Evolutionary conservation across 2,888 invertebrate genomes (phyloP).

Genomic region (Lacanobia oleracea): DNA sequence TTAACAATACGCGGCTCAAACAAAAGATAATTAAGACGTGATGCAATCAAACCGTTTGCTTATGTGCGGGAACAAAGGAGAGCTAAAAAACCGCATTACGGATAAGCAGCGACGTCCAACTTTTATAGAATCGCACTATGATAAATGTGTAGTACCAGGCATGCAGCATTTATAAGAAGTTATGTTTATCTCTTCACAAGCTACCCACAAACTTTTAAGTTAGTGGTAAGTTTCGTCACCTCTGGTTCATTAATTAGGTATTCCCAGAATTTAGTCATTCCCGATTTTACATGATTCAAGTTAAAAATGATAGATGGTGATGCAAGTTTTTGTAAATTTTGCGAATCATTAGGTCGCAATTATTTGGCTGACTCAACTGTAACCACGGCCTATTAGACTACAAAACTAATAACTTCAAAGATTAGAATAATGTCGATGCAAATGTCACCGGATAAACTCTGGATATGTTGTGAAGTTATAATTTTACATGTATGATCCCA

Average conservation of each 20-base stretch:
- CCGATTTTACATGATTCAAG: slow-evolving; percentile 40
- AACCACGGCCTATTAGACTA: neutral
- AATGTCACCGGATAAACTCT: too few species aligned
- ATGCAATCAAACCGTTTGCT: slow-evolving; percentile 66
- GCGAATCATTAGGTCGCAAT: slow-evolving; percentile 14
- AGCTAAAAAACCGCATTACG: slow-evolving; percentile 62
- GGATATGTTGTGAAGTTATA: too few species aligned
- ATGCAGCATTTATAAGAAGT: slow-evolving; percentile 16
- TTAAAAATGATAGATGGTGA: slow-evolving; percentile 17
- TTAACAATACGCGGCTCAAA: slow-evolving; percentile 79
- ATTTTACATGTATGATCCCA: too few species aligned
- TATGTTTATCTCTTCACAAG: neutral
- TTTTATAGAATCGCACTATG: slow-evolving; percentile 47
- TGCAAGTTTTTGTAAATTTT: slow-evolving; percentile 29
- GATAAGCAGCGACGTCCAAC: slow-evolving; percentile 50
- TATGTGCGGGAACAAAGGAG: slow-evolving; percentile 65
- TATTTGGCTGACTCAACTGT: slow-evolving; percentile 37
- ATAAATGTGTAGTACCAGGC: slow-evolving; percentile 9
- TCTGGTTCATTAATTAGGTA: slow-evolving; percentile 9
- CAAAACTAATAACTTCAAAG: neutral
- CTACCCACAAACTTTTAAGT: neutral
- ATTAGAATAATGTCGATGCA: neutral
- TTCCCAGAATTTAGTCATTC: slow-evolving; percentile 44
- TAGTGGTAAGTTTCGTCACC: neutral
- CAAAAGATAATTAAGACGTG: slow-evolving; percentile 79